Evolutionary conservation across 2,888 invertebrate genomes (phyloP).

Genomic region (Dendrolimus houi): DNA sequence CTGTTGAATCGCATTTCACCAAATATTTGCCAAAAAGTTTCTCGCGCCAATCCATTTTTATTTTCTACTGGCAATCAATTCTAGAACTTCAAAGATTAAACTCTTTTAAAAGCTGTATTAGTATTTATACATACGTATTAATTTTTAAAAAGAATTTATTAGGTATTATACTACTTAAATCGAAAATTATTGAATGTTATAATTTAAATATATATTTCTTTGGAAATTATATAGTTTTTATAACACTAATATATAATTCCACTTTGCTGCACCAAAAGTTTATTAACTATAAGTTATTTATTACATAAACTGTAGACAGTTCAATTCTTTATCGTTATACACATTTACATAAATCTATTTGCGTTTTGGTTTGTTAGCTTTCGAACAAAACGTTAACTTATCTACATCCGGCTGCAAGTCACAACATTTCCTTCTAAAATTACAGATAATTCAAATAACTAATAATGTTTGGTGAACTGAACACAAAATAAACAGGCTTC

Average conservation of each 20-base stretch:
- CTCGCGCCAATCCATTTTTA: conserved; percentile 76
- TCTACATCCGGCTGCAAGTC: background rate
- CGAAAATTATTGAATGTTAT: too few species aligned
- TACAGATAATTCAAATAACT: background rate
- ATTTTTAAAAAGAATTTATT: too few species aligned
- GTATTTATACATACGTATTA: too few species aligned
- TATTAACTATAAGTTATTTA: too few species aligned
- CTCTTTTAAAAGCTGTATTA: too few species aligned
- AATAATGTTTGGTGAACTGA: background rate
- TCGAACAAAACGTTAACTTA: background rate
- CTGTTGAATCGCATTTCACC: conserved; percentile 61
- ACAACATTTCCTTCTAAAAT: background rate
- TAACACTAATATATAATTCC: too few species aligned
- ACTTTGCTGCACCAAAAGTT: too few species aligned
- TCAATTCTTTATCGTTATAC: conserved; percentile 2
- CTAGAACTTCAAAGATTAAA: too few species aligned
- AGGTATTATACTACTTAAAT: too few species aligned
- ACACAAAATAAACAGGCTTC: background rate
- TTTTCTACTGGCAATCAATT: background rate
- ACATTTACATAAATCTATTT: conserved; percentile 2
- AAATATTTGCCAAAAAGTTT: conserved; percentile 76
- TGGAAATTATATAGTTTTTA: too few species aligned
- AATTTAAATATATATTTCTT: too few species aligned
- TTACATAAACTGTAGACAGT: too few species aligned
- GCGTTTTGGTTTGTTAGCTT: background rate